Evolutionary conservation across 2,888 invertebrate genomes (phyloP), one percentile per base, ranked within the genome.

Genomic region (Plutella xylostella): DNA sequence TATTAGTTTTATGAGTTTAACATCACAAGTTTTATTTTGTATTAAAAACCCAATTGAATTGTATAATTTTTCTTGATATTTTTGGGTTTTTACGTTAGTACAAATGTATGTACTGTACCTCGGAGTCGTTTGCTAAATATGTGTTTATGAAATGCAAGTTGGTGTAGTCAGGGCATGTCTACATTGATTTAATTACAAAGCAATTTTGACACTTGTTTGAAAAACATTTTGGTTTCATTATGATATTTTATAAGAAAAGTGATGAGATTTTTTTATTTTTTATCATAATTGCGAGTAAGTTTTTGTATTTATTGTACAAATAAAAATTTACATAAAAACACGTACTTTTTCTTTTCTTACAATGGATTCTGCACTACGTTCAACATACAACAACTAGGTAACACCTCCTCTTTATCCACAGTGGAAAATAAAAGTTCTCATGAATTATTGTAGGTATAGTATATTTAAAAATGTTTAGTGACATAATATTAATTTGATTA

Each of bases 241-340:
- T 48, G 48, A 61, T 64, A 61, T 61, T 60, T 63, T 66, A 19
- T 71, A 71, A 71, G 66, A 62, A 59, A 76, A 71, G 72, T 73
- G 67, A 71, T 78, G 78, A 78, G 72, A 78, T 75, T 75, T 72
- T 66, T 72, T 72, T 28, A 37, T 22, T 71, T 71, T 72, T 76
- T 73, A 72, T 68, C 61, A 66, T 79, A 68, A 72, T 76, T 76
- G 77, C 78, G 70, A 72, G 66, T 79, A 78, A 80, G 65, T 70
- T 33, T 83, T 83, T 82, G 80, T 83, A 83, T 82, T 79, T 79
- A 82, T 82, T 82, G 80, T 82, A 83, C 80, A 83, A 82, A 82
- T 82, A 82, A 83, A 76, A 69, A 65, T 74, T 78, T 78, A 73
- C 73, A 80, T n/a, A n/a, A n/a, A n/a, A n/a, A n/a, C n/a, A n/a